Percentiles rank a stretch among this genome's conserved stretches.
Evolutionary conservation across 1,140 invertebrate species (phyloP).

Genomic region (Cepaea nemoralis): DNA sequence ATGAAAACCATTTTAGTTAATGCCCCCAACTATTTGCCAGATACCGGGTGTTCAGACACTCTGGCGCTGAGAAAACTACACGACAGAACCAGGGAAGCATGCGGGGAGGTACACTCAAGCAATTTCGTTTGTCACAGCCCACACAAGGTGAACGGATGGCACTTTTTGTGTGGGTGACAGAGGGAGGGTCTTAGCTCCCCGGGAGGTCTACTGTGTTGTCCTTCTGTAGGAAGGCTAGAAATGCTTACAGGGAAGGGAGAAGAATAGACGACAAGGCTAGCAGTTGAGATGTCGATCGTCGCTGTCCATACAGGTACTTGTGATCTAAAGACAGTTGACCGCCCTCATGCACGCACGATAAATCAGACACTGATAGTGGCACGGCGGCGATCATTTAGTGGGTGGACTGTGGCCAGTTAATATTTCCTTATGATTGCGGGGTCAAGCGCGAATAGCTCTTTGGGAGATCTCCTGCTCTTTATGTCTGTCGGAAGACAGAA

Average conservation of each 20-base stretch:
- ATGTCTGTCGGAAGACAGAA: not conserved
- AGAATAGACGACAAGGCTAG: not conserved
- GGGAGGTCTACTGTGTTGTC: not conserved
- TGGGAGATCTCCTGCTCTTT: not conserved
- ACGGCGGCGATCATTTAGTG: constrained; percentile 30
- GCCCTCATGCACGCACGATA: not conserved
- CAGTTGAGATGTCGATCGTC: not conserved
- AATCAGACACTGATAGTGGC: constrained; percentile 39
- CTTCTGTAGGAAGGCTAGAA: not conserved
- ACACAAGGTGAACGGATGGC: constrained; percentile 39
- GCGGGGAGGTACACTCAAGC: not conserved
- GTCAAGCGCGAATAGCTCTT: constrained; percentile 19
- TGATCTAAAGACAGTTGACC: not conserved
- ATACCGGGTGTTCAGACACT: constrained; percentile 5
- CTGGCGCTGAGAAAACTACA: constrained; percentile 23
- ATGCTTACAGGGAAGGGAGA: not conserved
- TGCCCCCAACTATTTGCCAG: constrained; percentile 24
- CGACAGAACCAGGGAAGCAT: not conserved
- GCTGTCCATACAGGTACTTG: not conserved
- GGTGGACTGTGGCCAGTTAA: constrained; percentile 33
- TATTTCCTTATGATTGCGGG: not conserved
- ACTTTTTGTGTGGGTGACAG: constrained; percentile 41
- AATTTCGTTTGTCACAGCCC: constrained; percentile 20
- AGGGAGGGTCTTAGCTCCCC: constrained; percentile 11
- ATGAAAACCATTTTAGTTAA: constrained; percentile 40